phyloP scores from a whole-genome alignment of 2,113 vertebrate species.

The Charadrius vociferus region DNA sequence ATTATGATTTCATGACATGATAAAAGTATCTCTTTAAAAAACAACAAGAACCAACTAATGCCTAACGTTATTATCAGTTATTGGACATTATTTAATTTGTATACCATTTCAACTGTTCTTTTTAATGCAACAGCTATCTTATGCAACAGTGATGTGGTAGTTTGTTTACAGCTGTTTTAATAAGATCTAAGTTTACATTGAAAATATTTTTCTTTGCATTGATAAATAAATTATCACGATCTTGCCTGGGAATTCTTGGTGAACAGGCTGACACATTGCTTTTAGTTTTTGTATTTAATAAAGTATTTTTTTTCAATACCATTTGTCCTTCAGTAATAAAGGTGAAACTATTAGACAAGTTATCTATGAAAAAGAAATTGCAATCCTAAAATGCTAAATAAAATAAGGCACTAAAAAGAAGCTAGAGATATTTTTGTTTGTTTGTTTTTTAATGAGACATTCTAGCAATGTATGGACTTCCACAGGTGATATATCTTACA shows the following conservation, averaged over 20 bases:
- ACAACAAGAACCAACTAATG: not conserved
- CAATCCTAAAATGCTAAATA: not conserved
- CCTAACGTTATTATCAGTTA: not conserved
- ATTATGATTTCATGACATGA: not conserved
- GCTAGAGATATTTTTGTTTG: not conserved
- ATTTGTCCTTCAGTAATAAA: not conserved
- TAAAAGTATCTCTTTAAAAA: not conserved
- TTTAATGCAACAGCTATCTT: not conserved
- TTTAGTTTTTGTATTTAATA: not conserved
- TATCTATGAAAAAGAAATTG: not conserved
- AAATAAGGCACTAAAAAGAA: not conserved
- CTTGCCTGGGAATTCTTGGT: not conserved
- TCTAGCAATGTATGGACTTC: not conserved
- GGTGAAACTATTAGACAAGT: not conserved
- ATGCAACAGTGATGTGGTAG: not conserved
- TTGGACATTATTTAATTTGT: not conserved
- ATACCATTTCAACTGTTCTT: not conserved
- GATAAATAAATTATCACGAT: not conserved
- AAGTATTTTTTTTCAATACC: not conserved
- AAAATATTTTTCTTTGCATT: not conserved
- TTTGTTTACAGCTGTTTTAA: not conserved
- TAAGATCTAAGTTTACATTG: not conserved
- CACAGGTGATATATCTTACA: not conserved
- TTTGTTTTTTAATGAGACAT: not conserved
- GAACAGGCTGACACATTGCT: not conserved